Evolutionary conservation across 2,888 invertebrate species (phyloP).

Genomic region (Coelinius sp.): DNA sequence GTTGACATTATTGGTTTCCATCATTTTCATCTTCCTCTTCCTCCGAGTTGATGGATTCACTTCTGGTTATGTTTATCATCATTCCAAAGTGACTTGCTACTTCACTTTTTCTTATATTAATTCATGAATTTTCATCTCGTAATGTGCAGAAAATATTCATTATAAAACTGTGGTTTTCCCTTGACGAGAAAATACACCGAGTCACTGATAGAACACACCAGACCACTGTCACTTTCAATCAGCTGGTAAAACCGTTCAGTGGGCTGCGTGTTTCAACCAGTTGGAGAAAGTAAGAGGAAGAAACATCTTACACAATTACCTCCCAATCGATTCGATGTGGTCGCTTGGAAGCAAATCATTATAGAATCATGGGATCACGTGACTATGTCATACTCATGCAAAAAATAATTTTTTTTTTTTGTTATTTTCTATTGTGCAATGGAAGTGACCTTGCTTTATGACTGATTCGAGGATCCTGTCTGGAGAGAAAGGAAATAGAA

Average conservation of each 20-base stretch:
- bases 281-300: slow-evolving; percentile 55
- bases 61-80: not conserved
- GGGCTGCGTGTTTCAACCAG: slow-evolving; percentile 33
- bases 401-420: not conserved
- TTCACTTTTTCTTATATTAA: not conserved
- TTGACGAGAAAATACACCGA: not conserved
- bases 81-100: not conserved
- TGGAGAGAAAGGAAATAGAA: too few relatives aligned
- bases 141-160: not conserved
- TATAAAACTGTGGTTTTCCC: not conserved
- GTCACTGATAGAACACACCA: slow-evolving; percentile 2
- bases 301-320: slow-evolving; percentile 44
- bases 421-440: not conserved
- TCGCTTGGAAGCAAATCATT: not conserved
- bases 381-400: not conserved
- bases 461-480: too few relatives aligned
- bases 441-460: not conserved
- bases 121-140: not conserved
- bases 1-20: not conserved
- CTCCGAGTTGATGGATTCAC: not conserved
- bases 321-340: slow-evolving; percentile 37
- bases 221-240: slow-evolving; percentile 54
- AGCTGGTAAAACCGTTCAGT: slow-evolving; percentile 33
- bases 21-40: not conserved
- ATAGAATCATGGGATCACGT: not conserved